Percentiles rank a stretch among this genome's conserved stretches.
These are phyloP conservation scores for Chaunax sp. DNA, from an alignment of 2,797 vertebrate species.

Conservation along the genomic window DNA sequence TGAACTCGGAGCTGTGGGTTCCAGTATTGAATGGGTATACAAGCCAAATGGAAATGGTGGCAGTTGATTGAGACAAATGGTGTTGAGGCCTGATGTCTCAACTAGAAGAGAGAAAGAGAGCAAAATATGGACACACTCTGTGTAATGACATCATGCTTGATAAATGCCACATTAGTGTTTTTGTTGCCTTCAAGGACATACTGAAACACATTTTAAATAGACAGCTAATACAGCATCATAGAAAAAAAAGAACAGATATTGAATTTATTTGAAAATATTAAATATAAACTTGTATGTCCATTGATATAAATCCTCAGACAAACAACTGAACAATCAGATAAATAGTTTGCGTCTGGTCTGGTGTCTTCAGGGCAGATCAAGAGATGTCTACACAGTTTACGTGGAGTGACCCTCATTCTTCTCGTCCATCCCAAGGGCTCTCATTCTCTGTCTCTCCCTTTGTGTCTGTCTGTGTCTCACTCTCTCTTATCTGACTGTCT, in stretches of 20 bases:
- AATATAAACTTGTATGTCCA: conserved; percentile 27
- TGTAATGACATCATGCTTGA: conserved; percentile 71
- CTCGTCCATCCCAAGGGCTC: conserved; percentile 67
- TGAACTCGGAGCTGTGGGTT: conserved; percentile 67
- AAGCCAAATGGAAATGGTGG: conserved; percentile 71
- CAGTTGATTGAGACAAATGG: conserved; percentile 81
- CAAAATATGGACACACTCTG: conserved; percentile 64
- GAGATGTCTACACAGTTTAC: conserved; percentile 75
- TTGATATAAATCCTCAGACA: conserved; percentile 35
- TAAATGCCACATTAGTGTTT: conserved; percentile 69
- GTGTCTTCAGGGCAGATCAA: conserved; percentile 72
- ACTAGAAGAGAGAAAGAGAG: conserved; percentile 50
- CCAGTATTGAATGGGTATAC: conserved; percentile 71
- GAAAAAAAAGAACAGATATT: not conserved
- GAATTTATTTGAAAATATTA: conserved; percentile 41
- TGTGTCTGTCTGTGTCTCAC: conserved; percentile 51
- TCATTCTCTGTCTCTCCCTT: conserved; percentile 51
- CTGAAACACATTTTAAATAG: conserved; percentile 43
- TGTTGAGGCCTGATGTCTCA: conserved; percentile 62
- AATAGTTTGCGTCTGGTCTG: conserved; percentile 64
- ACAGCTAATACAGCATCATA: conserved; percentile 13
- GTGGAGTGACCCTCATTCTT: conserved; percentile 68
- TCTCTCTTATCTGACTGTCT: conserved; percentile 71
- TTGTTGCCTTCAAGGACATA: conserved; percentile 42
- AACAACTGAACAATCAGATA: conserved; percentile 64